Conservation (phyloP, 92 coral and sea anemone species). For the Isaurus tuberculatus region DNA sequence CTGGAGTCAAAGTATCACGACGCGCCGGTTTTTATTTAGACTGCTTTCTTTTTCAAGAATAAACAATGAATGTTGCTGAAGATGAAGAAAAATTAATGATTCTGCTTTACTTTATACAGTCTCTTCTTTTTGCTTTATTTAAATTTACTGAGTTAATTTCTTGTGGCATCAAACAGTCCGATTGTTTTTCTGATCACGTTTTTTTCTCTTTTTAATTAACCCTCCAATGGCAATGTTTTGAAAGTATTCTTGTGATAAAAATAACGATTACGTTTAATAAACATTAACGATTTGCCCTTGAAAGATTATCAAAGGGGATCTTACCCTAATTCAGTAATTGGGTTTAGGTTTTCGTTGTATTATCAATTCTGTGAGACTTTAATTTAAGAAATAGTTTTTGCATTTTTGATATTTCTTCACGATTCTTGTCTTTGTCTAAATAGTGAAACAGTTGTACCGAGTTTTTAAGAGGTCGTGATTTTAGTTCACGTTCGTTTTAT, state of each 20-base stretch:
- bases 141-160: background rate
- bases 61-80: background rate
- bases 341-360: background rate
- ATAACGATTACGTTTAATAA: constrained; percentile 27
- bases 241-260: constrained; percentile 19
- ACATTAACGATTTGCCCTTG: constrained; percentile 20
- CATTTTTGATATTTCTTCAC: constrained; percentile 13
- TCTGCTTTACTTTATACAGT: background rate
- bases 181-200: background rate
- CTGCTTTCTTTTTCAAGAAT: background rate
- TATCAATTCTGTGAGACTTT: background rate
- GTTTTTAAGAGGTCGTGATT: background rate
- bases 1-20: background rate
- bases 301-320: background rate
- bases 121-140: background rate
- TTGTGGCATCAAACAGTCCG: background rate
- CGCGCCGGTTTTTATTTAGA: background rate
- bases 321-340: background rate
- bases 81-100: background rate
- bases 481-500: background rate
- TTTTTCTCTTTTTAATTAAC: background rate
- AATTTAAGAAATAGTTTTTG: background rate
- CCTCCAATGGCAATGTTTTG: background rate
- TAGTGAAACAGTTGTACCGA: background rate
- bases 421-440: background rate